Conservation (phyloP, 2,113 vertebrate genomes). For the Petrocephalus microphthalmus region DNA sequence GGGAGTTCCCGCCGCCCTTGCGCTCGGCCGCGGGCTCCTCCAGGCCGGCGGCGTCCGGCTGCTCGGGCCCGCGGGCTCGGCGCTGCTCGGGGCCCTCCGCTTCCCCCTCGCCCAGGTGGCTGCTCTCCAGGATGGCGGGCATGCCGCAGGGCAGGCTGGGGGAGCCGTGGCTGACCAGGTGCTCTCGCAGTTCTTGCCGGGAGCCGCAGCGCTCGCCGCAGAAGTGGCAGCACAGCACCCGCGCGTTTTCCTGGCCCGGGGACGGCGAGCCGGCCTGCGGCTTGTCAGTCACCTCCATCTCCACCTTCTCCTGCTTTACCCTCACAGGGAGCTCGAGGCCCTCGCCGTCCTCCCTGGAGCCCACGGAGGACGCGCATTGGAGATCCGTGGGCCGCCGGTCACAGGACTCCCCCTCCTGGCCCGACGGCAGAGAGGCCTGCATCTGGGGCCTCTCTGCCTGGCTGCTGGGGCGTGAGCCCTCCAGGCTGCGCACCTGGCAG, state of each 20-base stretch:
- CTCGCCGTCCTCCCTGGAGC: constrained; percentile 67
- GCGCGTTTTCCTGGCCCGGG: constrained; percentile 50
- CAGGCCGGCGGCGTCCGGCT: constrained; percentile 47
- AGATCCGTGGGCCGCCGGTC: constrained; percentile 59
- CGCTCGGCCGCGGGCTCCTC: constrained; percentile 73
- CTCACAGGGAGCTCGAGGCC: constrained; percentile 45
- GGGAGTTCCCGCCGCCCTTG: constrained; percentile 75
- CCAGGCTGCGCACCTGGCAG: constrained; percentile 40
- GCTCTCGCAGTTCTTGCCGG: constrained; percentile 71
- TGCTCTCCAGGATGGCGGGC: constrained; percentile 68
- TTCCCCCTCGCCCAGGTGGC: constrained; percentile 66
- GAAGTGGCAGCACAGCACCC: constrained; percentile 75
- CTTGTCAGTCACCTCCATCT: constrained; percentile 59
- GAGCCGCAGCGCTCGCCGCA: constrained; percentile 85
- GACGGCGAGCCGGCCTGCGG: constrained; percentile 55
- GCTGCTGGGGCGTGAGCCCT: constrained; percentile 44
- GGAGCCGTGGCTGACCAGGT: constrained; percentile 79
- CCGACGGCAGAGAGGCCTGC: constrained; percentile 73
- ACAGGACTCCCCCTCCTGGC: constrained; percentile 64
- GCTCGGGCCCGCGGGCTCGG: constrained; percentile 51
- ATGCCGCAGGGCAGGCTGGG: constrained; percentile 66
- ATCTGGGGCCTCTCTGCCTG: constrained; percentile 63
- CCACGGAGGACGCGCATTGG: constrained; percentile 51
- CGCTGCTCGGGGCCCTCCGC: constrained; percentile 43
- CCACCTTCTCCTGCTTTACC: constrained; percentile 80